Evolutionary conservation across 2,113 vertebrate species (phyloP).

Genomic region (Antechinus flavipes): DNA sequence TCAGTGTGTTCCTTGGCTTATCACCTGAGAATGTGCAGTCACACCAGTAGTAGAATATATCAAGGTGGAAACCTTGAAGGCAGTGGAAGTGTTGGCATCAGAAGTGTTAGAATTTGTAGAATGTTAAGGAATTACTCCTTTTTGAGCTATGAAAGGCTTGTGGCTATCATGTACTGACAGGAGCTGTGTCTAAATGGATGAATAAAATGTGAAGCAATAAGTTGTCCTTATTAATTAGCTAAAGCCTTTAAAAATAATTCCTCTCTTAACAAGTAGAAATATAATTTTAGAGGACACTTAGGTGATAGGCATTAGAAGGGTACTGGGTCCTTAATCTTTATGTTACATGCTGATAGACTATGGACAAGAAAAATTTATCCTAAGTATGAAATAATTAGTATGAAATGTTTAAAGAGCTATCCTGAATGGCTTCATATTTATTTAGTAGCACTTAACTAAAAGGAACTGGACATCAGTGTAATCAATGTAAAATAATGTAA

Average conservation of each 20-base stretch:
- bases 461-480: background rate
- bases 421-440: background rate
- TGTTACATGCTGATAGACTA: background rate
- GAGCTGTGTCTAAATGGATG: background rate
- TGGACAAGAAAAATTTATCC: background rate
- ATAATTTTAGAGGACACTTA: background rate
- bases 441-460: background rate
- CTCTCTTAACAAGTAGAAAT: background rate
- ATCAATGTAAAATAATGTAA: background rate
- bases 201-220: background rate
- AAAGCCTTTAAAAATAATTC: slow-evolving; percentile 11
- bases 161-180: slow-evolving; percentile 20
- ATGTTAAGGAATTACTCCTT: slow-evolving; percentile 59
- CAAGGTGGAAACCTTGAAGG: slow-evolving; percentile 73
- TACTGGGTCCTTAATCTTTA: background rate
- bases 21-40: slow-evolving; percentile 67
- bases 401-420: background rate
- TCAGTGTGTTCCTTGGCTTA: slow-evolving; percentile 60
- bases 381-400: background rate
- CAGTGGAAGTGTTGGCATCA: slow-evolving; percentile 59
- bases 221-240: background rate
- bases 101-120: slow-evolving; percentile 63
- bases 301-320: background rate
- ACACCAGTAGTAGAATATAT: slow-evolving; percentile 61
- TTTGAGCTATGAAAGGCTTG: slow-evolving; percentile 48